Percentiles rank a stretch among this genome's conserved stretches.
These are phyloP conservation scores for Drosophila dives DNA, from an alignment of 2,888 invertebrate genomes.

Conservation along the genomic window DNA sequence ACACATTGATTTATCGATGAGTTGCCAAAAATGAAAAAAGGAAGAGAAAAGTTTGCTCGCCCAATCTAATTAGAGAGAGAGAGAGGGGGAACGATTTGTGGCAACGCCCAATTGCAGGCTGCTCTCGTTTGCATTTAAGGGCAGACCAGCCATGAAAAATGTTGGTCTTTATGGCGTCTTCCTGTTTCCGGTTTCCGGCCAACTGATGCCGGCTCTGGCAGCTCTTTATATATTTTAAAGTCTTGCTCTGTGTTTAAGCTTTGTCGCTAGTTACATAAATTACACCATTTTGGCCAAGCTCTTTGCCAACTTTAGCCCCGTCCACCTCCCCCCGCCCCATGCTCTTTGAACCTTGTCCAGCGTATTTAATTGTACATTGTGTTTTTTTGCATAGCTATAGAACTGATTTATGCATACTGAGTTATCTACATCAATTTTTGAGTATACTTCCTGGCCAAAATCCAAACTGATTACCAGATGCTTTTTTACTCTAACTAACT, in stretches of 20 bases:
- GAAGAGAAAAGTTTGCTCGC: conserved; percentile 8
- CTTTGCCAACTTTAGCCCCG: conserved; percentile 21
- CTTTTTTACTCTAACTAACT: background rate
- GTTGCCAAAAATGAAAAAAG: conserved; percentile 40
- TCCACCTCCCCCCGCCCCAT: background rate
- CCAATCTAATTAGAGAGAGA: conserved; percentile 43
- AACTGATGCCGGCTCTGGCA: conserved; percentile 13
- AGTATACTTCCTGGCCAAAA: conserved; percentile 38
- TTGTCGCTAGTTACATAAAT: conserved; percentile 44
- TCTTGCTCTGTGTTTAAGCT: conserved; percentile 34
- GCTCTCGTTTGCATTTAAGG: conserved; percentile 45
- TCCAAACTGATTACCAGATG: background rate
- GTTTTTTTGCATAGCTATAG: conserved; percentile 38
- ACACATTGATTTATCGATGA: conserved; percentile 75
- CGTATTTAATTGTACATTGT: conserved; percentile 53
- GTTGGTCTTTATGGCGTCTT: conserved; percentile 57
- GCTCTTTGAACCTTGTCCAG: conserved; percentile 11
- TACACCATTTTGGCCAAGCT: conserved; percentile 25
- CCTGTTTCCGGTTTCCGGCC: conserved; percentile 49
- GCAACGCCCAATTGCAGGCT: conserved; percentile 44
- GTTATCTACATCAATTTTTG: conserved; percentile 8
- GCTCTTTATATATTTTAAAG: conserved; percentile 1
- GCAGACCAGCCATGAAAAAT: conserved; percentile 46
- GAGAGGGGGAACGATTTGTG: conserved; percentile 18
- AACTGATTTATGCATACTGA: conserved; percentile 35